Evolutionary conservation across 2,797 vertebrate genomes (phyloP).

Genomic region (Malurus leucopterus): DNA sequence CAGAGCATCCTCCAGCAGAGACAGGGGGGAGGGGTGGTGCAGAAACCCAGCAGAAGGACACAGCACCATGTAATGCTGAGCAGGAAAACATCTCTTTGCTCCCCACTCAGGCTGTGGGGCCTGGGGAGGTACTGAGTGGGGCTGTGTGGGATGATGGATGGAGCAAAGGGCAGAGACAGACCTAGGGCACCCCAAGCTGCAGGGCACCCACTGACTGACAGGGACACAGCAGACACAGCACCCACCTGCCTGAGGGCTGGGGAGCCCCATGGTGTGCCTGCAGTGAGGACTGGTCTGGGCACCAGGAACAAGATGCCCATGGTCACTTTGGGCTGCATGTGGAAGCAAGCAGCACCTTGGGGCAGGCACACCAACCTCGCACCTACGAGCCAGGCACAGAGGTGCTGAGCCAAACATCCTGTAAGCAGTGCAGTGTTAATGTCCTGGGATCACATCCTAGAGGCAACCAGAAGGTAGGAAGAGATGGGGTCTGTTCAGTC

Average conservation of each 20-base stretch:
- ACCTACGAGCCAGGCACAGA: neutral
- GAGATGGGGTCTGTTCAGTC: neutral
- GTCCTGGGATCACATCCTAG: neutral
- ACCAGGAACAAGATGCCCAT: neutral
- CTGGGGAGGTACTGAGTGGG: rapidly evolving
- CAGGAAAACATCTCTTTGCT: neutral
- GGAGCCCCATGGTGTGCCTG: rapidly evolving
- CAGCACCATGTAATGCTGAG: rapidly evolving
- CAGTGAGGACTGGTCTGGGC: neutral
- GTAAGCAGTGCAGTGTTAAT: neutral
- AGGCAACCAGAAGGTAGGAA: neutral
- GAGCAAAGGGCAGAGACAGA: neutral
- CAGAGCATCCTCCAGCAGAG: neutral
- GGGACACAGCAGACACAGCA: neutral
- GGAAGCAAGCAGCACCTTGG: neutral
- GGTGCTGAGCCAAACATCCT: neutral
- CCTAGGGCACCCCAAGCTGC: too few relatives aligned
- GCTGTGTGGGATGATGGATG: neutral
- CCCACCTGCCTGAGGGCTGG: neutral
- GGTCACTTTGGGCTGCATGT: neutral
- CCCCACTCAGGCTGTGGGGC: neutral
- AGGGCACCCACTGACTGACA: neutral
- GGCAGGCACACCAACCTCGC: neutral
- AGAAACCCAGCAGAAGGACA: neutral
- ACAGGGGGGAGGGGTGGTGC: neutral